Conservation (phyloP, 2,888 invertebrate species). For the Phengaris alcon region DNA sequence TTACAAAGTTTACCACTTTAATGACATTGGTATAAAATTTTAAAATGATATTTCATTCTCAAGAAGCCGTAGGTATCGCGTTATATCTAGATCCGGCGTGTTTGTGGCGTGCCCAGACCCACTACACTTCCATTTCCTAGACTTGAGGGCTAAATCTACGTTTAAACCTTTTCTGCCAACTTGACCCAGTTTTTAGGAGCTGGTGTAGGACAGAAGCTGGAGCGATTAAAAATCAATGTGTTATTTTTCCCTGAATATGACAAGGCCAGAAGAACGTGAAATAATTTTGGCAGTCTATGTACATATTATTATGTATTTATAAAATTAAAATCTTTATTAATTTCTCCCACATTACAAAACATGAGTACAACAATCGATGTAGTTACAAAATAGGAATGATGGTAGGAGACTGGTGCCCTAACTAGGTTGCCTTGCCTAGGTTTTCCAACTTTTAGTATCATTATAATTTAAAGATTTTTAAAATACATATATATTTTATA, state of each 20-base stretch:
- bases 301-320: no score
- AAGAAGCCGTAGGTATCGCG: conserved; percentile 26
- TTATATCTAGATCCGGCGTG: conserved; percentile 44
- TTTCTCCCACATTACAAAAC: no score
- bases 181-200: conserved; percentile 58
- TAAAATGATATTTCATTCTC: background rate
- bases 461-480: no score
- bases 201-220: conserved; percentile 41
- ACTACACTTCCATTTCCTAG: conserved; percentile 64
- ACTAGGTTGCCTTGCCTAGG: no score
- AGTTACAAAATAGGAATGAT: no score
- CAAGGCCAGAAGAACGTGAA: background rate
- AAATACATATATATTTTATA: no score
- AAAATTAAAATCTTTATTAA: no score
- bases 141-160: conserved; percentile 66
- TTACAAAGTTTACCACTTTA: background rate
- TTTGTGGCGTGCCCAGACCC: conserved; percentile 47
- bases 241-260: background rate
- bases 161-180: conserved; percentile 68
- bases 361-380: no score
- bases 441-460: no score
- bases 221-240: background rate
- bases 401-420: no score
- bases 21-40: background rate
- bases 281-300: no score